Base-by-base conservation (phyloP, 2,888 invertebrate genomes). In the Ophion ventricosus region DNA sequence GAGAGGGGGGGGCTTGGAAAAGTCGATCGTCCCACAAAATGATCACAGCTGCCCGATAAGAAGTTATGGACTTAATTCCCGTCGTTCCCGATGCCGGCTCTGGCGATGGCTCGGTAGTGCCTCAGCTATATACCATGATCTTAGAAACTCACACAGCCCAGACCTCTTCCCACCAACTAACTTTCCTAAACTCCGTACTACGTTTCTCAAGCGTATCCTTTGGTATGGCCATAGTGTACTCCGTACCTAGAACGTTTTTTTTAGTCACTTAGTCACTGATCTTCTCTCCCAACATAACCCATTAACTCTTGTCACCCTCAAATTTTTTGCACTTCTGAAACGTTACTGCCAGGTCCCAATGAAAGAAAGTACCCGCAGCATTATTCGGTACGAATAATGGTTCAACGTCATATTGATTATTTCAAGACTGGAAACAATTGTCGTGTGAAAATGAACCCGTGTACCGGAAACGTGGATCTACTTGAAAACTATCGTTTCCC, bases 31-130 rank as follows among this genome's bases (percentile, higher is more conserved):
- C 23, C 74, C 67, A 57, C 74, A 75, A 74, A 80, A 74, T 69
- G 80, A 80, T 79, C 75, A 25, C 61, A 69, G 80, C 80, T 54
- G 69, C 25, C 67, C 75, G 80, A 80, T 80, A 80, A 80, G 69
- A 80, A 80, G 74, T 80, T 80, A 75, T 80, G 80, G 67, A 75
- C 80, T 75, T 80, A 75, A 80, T 80, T 80, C 80, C 61, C n/a
- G 67, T 49, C 61, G 43, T 56, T 74, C 67, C 43, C 72, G 72
- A 35, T 59, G 79, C 72, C 64, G 69, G 70, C 56, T 17, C 35
- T 64, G 56, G 17, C 63, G 66, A 64, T 54, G 56, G 56, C 25
- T 14, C 61, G 63, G 43, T 23, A 63, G 29, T 29, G 64, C 49
- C 72, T 66, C 57, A 79, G 57, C 66, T 76, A 54, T 76, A 17